A percentile compares a stretch with the other conserved stretches of the same genome.
Evolutionary conservation across 2,797 vertebrate genomes (phyloP).

Genomic region (Chelon labrosus): DNA sequence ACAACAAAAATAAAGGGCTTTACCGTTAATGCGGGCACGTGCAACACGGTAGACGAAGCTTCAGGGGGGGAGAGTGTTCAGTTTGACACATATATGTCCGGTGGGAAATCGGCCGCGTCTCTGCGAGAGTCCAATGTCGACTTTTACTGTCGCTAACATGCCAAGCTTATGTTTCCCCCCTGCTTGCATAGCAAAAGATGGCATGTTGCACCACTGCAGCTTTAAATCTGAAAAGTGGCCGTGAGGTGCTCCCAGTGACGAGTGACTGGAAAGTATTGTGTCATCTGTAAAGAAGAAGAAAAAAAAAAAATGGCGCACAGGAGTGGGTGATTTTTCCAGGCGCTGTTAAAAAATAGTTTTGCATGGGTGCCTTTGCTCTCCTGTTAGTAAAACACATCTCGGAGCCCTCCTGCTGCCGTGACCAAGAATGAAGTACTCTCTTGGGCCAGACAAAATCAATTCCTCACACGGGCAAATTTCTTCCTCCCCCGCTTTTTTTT

Average conservation of each 20-base stretch:
- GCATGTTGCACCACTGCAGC: conserved; percentile 62
- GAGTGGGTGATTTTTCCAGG: conserved; percentile 76
- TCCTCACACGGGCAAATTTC: conserved; percentile 83
- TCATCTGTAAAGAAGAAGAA: conserved; percentile 74
- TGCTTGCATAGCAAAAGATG: conserved; percentile 46
- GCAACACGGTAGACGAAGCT: conserved; percentile 15
- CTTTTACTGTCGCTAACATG: conserved; percentile 53
- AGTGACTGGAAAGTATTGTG: conserved; percentile 79
- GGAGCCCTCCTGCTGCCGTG: conserved; percentile 72
- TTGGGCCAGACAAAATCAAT: conserved; percentile 85
- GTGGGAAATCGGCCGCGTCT: conserved; percentile 57
- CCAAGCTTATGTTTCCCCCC: conserved; percentile 9
- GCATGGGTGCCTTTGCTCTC: conserved; percentile 80
- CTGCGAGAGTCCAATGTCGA: conserved; percentile 16
- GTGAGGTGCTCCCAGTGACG: conserved; percentile 69
- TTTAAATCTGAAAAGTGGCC: conserved; percentile 75
- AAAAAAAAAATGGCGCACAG: conserved; percentile 53
- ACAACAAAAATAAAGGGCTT: conserved; percentile 32
- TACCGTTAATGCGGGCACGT: conserved; percentile 28
- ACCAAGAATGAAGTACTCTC: conserved; percentile 84
- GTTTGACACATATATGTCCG: conserved; percentile 46
- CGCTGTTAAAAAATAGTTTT: conserved; percentile 82
- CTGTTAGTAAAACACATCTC: conserved; percentile 80
- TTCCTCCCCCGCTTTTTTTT: conserved; percentile 66
- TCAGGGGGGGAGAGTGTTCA: conserved; percentile 8